A percentile compares a stretch with the other conserved stretches of the same genome.
Conservation (phyloP, 2,113 vertebrate genomes). For the Sturnira hondurensis region DNA sequence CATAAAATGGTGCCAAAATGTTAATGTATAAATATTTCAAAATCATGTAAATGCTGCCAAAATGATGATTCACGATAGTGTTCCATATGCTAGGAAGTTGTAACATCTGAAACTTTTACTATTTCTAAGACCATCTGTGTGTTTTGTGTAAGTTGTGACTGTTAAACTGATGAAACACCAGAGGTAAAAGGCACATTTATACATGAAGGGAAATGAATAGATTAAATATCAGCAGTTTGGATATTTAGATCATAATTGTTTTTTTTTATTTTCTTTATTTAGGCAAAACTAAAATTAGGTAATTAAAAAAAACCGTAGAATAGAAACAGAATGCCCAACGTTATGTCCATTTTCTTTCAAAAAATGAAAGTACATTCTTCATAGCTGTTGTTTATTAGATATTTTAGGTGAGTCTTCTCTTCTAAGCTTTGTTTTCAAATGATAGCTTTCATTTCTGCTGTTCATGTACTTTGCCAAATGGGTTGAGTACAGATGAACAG, state of each 20-base stretch:
- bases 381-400: conserved; percentile 55
- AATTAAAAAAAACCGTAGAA: conserved; percentile 51
- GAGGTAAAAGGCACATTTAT: conserved; percentile 55
- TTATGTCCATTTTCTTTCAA: conserved; percentile 33
- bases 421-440: conserved; percentile 66
- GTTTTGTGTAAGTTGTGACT: conserved; percentile 58
- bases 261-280: conserved; percentile 52
- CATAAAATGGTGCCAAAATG: conserved; percentile 16
- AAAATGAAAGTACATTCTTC: conserved; percentile 53
- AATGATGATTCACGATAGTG: conserved; percentile 5
- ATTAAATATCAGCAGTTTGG: conserved; percentile 37
- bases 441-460: conserved; percentile 71
- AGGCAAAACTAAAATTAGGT: conserved; percentile 61
- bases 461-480: conserved; percentile 65
- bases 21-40: conserved; percentile 54
- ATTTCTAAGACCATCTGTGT: conserved; percentile 57
- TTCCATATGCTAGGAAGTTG: conserved; percentile 59
- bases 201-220: conserved; percentile 20
- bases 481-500: conserved; percentile 64
- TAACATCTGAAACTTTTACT: conserved; percentile 62
- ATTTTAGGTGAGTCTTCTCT: conserved; percentile 63
- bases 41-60: conserved; percentile 60
- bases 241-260: conserved; percentile 47
- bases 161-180: conserved; percentile 44
- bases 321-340: conserved; percentile 18